Conservation (phyloP, 2,797 vertebrate species). For the Mormyrops boulengeri region DNA sequence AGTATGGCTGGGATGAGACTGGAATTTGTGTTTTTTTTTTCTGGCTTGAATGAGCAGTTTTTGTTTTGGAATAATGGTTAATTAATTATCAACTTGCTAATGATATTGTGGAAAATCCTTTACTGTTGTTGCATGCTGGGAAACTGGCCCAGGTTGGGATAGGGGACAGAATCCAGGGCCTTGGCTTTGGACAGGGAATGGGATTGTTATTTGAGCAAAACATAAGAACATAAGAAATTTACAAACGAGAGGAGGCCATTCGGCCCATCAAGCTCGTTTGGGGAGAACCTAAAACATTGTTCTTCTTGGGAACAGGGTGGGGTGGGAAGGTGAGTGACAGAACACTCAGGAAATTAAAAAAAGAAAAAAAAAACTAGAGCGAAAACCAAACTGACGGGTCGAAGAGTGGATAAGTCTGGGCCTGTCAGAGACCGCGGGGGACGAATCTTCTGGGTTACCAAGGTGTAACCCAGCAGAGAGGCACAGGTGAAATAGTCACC, state of each 20-base stretch:
- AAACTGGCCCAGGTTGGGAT: not conserved
- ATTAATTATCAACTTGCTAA: not conserved
- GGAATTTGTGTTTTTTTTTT: not conserved
- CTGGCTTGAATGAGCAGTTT: not conserved
- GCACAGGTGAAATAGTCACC: not conserved
- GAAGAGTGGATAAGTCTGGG: not conserved
- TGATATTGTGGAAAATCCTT: not conserved
- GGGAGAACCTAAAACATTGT: too few relatives aligned
- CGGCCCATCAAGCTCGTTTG: too few relatives aligned
- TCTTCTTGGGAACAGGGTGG: not conserved
- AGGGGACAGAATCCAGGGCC: not conserved
- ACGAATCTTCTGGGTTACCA: not conserved
- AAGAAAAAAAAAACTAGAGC: not conserved
- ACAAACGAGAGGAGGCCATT: too few relatives aligned
- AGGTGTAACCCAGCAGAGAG: not conserved
- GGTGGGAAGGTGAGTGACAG: not conserved
- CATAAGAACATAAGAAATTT: too few relatives aligned
- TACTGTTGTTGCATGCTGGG: not conserved
- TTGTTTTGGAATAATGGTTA: not conserved
- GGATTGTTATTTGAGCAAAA: not conserved
- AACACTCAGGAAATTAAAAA: not conserved
- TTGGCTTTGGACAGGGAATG: not conserved
- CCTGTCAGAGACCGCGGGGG: not conserved
- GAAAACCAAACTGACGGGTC: not conserved
- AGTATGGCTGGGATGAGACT: not conserved